Percentiles rank a stretch among this genome's conserved stretches.
These are phyloP conservation scores for Pyrrhura leucotis DNA, from an alignment of 2,797 vertebrate species.

Conservation along the genomic window DNA sequence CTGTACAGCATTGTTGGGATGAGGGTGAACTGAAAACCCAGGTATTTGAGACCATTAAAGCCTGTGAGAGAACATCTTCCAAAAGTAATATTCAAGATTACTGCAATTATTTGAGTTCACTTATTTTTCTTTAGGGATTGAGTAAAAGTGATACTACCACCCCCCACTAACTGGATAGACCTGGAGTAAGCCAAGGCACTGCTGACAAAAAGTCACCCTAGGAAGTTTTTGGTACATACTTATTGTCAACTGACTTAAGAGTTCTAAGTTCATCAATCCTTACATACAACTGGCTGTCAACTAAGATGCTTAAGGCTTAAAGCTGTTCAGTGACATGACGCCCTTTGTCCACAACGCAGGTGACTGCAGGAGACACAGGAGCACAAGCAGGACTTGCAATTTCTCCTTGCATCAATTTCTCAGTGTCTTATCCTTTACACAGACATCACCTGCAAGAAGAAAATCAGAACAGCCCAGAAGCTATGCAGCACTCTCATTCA, in stretches of 20 bases:
- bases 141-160: neutral
- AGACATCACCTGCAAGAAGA: neutral
- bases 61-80: neutral
- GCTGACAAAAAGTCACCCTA: neutral
- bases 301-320: neutral
- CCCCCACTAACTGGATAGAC: accelerated
- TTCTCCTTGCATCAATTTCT: neutral
- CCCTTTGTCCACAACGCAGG: neutral
- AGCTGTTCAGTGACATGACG: neutral
- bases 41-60: neutral
- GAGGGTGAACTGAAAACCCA: neutral
- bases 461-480: neutral
- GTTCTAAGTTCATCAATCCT: neutral
- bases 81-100: neutral
- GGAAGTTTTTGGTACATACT: neutral
- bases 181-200: neutral
- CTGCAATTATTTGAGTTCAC: neutral
- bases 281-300: neutral
- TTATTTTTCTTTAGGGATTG: neutral
- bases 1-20: neutral
- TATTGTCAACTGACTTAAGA: neutral
- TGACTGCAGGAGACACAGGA: neutral
- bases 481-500: neutral
- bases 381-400: neutral
- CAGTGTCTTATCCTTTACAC: neutral